Percentiles rank a stretch among this genome's conserved stretches.
Evolutionary conservation across 2,797 vertebrate genomes (phyloP).

Genomic region (Thaleichthys pacificus): DNA sequence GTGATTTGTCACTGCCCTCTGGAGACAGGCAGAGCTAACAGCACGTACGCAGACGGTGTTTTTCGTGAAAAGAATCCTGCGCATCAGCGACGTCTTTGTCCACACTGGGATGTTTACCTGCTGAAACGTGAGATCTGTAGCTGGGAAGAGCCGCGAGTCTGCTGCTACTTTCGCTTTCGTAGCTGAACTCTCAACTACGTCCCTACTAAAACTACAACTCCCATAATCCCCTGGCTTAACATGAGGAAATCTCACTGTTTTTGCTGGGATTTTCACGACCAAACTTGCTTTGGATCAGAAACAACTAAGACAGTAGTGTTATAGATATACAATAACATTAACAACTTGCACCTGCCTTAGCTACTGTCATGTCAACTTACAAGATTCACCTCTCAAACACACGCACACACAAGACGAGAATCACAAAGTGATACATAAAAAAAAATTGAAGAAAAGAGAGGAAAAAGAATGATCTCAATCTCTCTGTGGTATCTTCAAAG

Average conservation of each 20-base stretch:
- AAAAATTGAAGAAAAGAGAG: neutral
- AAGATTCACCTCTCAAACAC: neutral
- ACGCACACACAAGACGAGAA: neutral
- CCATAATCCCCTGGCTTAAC: neutral
- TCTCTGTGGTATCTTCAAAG: neutral
- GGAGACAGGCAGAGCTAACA: slow-evolving; percentile 1
- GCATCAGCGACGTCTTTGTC: neutral
- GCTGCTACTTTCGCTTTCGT: neutral
- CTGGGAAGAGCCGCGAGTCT: neutral
- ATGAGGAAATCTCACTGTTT: neutral
- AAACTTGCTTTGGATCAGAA: neutral
- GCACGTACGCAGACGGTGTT: neutral
- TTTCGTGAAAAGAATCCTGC: neutral
- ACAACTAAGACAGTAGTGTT: too few relatives aligned
- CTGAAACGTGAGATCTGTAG: neutral
- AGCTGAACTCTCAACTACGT: neutral
- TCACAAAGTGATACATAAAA: neutral
- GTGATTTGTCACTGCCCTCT: slow-evolving; percentile 4
- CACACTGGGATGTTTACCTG: neutral
- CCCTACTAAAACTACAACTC: neutral
- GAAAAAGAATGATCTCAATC: neutral
- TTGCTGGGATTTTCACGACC: too few relatives aligned
- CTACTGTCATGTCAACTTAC: too few relatives aligned
- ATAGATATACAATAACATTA: too few relatives aligned
- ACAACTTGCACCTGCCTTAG: too few relatives aligned